Evolutionary conservation across 1,140 invertebrate genomes (phyloP), one percentile per base, ranked within the genome.

Genomic region (Bilobella aurantiaca): DNA sequence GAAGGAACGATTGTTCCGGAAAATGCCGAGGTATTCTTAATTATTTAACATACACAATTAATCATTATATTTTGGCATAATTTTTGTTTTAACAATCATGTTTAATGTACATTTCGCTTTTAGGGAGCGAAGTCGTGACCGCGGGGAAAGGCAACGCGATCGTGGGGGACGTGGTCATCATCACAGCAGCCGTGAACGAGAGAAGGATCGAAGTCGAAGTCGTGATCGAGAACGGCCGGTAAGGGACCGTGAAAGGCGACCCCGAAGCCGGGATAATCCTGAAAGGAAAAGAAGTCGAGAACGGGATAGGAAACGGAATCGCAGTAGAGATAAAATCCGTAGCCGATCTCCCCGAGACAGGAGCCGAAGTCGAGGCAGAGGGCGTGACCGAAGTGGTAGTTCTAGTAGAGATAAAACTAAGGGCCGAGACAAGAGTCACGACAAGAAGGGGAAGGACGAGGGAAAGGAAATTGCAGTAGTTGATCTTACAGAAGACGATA

Each of bases 401-500:
- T 31, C 32, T 23, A 21, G 42, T 8, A 23, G 30, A 30, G 21
- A 21, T 18, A 3, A 3, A 29, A 25, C 42, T 27, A 37, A 28
- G n/a, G 28, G 8, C 5, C 8, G 5, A 18, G n/a, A 62, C 16
- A 32, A 18, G n/a, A n/a, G n/a, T n/a, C n/a, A n/a, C n/a, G n/a
- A n/a, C n/a, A 14, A 47, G 8, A 30, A 3, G 21, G 18, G 3
- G 3, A 61, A 46, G 30, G 32, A 60, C 37, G 58, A 65, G 25
- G 23, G 34, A 28, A 61, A 58, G 47, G 58, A 47, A 27, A 37
- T 3, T 53, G 21, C 18, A 37, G 23, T 30, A n/a, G 32, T 29
- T 53, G 64, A 70, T 74, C 71, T 73, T 71, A 77, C 49, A 21
- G 85, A 87, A 5, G 86, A 85, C 16, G 88, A 89, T 78, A 79